Base-by-base conservation (phyloP, 2,113 vertebrate species). In the Phasianus colchicus region DNA sequence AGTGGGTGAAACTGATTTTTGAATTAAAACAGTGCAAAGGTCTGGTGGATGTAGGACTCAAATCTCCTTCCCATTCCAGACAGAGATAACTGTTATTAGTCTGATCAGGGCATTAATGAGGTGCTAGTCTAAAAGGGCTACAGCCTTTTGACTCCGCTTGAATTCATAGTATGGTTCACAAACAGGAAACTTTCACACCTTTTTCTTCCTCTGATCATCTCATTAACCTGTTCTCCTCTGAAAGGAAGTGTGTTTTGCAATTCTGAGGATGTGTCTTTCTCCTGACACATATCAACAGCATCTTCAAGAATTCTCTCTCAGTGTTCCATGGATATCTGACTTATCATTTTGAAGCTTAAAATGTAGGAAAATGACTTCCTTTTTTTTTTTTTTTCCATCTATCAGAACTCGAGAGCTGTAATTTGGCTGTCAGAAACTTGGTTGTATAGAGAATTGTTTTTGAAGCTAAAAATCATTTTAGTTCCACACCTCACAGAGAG, bases 381-480 rank as follows among this genome's bases (percentile, higher is more conserved):
- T 47, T 90, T 90, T 80, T 83, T 42, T 58, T 91, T 88, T 42
- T 58, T 92, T 91, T 88, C 54, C 48, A 36, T 73, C 73, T 89
- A 30, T 42, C 20, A 63, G 64, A 24, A 67, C 42, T 22, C 67
- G 36, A 72, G 58, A 66, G 32, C 29, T 90, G 73, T 54, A 66
- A 36, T 80, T 80, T 76, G 14, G 11, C 72, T 80, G 63, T 83
- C 83, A 80, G 57, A 84, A 79, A 63, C 34, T 22, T 47, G 66
- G 76, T 80, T 61, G 45, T 42, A 76, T 63, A 45, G 18, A 84
- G 58, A 80, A 67, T 38, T 0, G 0, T 15, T 83, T 71, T 71
- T 87, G 64, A 76, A 80, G 36, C n/a, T 2, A 80, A 61, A 83
- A 83, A 40, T 55, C 74, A 65, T 66, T 87, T 36, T 11, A 74